These are phyloP conservation scores for Phalacrocorax aristotelis DNA, from an alignment of 2,113 vertebrate species.

Conservation along the genomic window DNA sequence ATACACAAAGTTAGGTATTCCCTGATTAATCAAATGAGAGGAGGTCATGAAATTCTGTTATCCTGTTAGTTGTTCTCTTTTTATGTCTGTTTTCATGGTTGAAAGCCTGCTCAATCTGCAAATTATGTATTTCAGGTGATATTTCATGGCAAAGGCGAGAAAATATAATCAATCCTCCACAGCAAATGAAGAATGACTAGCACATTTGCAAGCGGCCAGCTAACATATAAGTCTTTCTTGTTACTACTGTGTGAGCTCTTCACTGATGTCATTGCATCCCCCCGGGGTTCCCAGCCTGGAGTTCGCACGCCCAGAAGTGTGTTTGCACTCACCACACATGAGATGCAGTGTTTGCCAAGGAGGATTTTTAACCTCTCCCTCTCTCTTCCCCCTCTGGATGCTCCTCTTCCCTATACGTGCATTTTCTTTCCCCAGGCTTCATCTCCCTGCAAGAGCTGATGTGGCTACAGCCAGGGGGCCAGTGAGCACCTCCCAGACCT, in stretches of 20 bases:
- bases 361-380: background rate
- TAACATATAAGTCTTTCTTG: background rate
- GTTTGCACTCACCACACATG: background rate
- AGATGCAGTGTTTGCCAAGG: background rate
- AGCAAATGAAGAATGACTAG: background rate
- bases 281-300: background rate
- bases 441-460: background rate
- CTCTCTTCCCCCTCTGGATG: background rate
- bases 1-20: background rate
- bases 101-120: background rate
- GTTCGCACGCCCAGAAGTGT: background rate
- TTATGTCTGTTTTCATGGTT: background rate
- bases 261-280: background rate
- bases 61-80: background rate
- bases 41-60: background rate
- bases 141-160: background rate
- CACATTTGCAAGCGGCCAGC: background rate
- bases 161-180: background rate
- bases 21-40: background rate
- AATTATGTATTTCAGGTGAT: background rate
- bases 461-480: background rate
- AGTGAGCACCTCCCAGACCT: background rate
- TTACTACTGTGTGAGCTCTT: background rate
- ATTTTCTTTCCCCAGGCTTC: background rate
- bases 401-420: fast-evolving